Percentiles rank a stretch among this genome's conserved stretches.
These are phyloP conservation scores for Apamea sordens DNA, from an alignment of 2,888 invertebrate species.

Conservation along the genomic window DNA sequence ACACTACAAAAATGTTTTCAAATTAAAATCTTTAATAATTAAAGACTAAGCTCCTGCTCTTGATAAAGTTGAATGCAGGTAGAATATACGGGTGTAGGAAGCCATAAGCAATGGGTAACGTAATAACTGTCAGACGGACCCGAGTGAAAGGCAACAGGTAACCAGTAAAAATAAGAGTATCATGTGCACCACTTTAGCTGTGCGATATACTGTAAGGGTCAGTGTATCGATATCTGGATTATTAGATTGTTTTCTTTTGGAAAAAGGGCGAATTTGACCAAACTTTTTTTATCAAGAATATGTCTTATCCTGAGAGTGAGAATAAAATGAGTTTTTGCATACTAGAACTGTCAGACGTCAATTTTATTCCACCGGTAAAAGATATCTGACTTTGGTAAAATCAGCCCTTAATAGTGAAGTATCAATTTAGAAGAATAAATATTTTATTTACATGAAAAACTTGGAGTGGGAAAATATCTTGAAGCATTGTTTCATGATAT, in stretches of 20 bases:
- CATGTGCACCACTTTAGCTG: conserved; percentile 19
- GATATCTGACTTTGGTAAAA: no score
- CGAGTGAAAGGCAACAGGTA: conserved; percentile 58
- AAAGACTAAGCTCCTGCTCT: neutral
- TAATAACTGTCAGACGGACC: conserved; percentile 55
- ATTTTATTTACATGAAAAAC: neutral
- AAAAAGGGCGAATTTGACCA: no score
- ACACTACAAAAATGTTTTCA: no score
- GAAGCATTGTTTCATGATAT: neutral
- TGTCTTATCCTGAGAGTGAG: no score
- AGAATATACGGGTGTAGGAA: conserved; percentile 49
- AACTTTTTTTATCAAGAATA: no score
- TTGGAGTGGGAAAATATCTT: neutral
- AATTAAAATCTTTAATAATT: neutral
- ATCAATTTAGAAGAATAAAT: no score
- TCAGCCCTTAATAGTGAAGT: no score
- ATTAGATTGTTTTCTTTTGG: neutral
- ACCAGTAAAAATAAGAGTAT: conserved; percentile 40
- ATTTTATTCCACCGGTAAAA: no score
- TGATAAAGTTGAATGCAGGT: conserved; percentile 45
- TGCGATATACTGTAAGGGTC: conserved; percentile 17
- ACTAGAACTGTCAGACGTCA: no score
- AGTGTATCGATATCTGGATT: neutral
- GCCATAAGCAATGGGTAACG: conserved; percentile 42
- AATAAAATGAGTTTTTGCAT: no score